phyloP scores from a whole-genome alignment of 1,140 invertebrate genomes.

The Bombyx mandarina region DNA sequence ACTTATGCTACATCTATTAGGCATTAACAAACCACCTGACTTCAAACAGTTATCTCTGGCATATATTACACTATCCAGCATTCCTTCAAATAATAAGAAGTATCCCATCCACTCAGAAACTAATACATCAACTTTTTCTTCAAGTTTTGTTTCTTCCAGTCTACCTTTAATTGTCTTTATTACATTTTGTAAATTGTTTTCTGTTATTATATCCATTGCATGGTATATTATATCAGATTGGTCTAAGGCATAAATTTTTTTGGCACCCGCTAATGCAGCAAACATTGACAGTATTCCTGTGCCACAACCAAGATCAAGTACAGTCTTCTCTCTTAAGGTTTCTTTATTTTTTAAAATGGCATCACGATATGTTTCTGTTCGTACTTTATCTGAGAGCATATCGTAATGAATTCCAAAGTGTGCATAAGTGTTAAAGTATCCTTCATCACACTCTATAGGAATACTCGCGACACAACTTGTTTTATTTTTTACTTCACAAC shows the following conservation, averaged over 20 bases:
- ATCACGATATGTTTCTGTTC: constrained; percentile 94
- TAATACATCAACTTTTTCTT: constrained; percentile 94
- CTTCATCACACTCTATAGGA: constrained; percentile 75
- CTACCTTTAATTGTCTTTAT: constrained; percentile 82
- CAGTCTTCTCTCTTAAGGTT: constrained; percentile 81
- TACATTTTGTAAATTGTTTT: constrained; percentile 76
- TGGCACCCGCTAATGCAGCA: constrained; percentile 93
- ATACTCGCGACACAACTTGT: constrained; percentile 66
- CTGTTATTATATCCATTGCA: constrained; percentile 85
- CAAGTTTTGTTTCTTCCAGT: constrained; percentile 89
- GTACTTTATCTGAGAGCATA: constrained; percentile 91
- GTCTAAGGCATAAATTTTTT: constrained; percentile 92
- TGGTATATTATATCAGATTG: constrained; percentile 88
- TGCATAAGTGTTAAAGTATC: constrained; percentile 96
- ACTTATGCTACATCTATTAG: constrained; percentile 91
- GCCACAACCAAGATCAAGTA: constrained; percentile 95
- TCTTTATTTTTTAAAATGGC: constrained; percentile 89
- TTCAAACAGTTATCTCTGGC: constrained; percentile 92
- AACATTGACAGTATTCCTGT: constrained; percentile 97
- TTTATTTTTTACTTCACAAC: constrained; percentile 34
- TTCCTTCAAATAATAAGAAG: constrained; percentile 97
- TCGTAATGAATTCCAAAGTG: constrained; percentile 99
- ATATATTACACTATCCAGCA: constrained; percentile 94
- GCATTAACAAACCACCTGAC: constrained; percentile 81
- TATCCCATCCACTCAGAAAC: constrained; percentile 99